phyloP scores from a whole-genome alignment of 1,140 invertebrate genomes.

The Eupristina koningsbergeri region DNA sequence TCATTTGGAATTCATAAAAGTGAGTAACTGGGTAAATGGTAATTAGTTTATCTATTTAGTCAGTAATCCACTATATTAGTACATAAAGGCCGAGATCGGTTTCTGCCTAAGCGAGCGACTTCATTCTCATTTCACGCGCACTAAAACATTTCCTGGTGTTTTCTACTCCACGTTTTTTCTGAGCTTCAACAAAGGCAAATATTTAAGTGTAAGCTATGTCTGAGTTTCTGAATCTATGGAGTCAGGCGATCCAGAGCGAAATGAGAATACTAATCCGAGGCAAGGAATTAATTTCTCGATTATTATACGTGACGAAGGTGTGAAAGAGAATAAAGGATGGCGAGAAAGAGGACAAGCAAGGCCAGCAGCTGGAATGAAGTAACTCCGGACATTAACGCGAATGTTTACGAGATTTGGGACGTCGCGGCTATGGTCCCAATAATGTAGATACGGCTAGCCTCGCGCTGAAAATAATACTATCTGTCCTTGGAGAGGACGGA shows the following conservation, averaged over 20 bases:
- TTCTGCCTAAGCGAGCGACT: background rate
- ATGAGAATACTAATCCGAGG: background rate
- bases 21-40: no score
- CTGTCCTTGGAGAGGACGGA: background rate
- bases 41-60: no score
- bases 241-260: background rate
- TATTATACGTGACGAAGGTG: background rate
- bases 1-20: no score
- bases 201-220: background rate
- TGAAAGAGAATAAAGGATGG: background rate
- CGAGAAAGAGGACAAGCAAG: no score
- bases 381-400: conserved; percentile 41
- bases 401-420: conserved; percentile 50
- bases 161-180: background rate
- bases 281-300: background rate
- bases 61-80: no score
- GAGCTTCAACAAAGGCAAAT: background rate
- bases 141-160: background rate
- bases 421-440: conserved; percentile 42
- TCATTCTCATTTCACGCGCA: background rate
- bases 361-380: conserved; percentile 30
- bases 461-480: conserved; percentile 48
- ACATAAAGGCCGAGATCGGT: no score
- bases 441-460: conserved; percentile 39
- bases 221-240: background rate